Evolutionary conservation across 2,888 invertebrate genomes (phyloP).

Genomic region (Mythimna ferrago): DNA sequence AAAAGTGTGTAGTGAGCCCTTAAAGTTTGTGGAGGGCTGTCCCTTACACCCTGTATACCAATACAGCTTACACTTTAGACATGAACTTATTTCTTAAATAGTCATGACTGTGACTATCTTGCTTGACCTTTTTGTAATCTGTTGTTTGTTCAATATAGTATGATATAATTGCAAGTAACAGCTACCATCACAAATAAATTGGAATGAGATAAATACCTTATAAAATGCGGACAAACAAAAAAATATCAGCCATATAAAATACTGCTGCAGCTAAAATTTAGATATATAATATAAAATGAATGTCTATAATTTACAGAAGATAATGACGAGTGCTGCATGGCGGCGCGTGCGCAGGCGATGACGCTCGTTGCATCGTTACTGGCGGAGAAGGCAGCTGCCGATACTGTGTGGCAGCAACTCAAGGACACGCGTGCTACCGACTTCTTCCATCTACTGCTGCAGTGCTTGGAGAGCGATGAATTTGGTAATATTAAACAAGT

Average conservation of each 20-base stretch:
- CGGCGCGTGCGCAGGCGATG: constrained; percentile 76
- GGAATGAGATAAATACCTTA: neutral
- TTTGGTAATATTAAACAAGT: constrained; percentile 69
- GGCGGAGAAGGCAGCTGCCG: constrained; percentile 72
- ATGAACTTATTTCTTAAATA: neutral
- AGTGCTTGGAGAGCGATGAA: constrained; percentile 77
- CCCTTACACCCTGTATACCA: neutral
- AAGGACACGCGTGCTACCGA: constrained; percentile 64
- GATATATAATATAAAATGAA: neutral
- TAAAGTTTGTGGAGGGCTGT: too few relatives aligned
- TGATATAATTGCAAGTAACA: neutral
- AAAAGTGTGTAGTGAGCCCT: too few relatives aligned
- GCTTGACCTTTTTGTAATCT: neutral
- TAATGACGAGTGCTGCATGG: constrained; percentile 57
- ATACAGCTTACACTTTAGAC: neutral
- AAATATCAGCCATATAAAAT: neutral
- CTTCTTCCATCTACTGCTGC: constrained; percentile 76
- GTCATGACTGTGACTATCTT: neutral
- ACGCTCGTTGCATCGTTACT: constrained; percentile 75
- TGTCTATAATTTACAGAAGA: constrained; percentile 71
- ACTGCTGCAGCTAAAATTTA: neutral
- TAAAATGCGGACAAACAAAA: neutral
- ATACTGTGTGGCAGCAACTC: constrained; percentile 78
- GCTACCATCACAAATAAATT: neutral
- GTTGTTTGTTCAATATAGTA: neutral